Evolutionary conservation across 2,797 vertebrate genomes (phyloP), one percentile per base, ranked within the genome.

Genomic region (Fringilla coelebs): DNA sequence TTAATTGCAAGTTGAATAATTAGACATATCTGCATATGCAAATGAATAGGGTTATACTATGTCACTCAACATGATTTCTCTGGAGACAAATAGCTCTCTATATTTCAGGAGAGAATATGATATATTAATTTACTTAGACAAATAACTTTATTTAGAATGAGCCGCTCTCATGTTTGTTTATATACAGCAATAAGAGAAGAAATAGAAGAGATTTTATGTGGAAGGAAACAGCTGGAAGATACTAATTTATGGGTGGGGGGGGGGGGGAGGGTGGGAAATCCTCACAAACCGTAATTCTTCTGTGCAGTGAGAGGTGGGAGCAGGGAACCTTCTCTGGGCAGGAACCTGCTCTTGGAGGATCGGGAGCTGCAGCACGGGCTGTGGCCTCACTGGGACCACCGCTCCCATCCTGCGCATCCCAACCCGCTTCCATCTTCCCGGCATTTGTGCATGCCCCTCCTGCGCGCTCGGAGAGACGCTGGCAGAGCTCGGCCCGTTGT

Each of bases 11-110:
- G 90, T 95, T 95, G 97, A 97, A 96, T 97, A 97, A 98, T 98
- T 97, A 97, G 97, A 91, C 93, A 81, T 97, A 98, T 98, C 97
- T 98, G 97, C 98, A 97, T 98, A 98, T 98, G 98, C 97, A 98
- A 98, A 98, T 96, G 93, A 96, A 90, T 41, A 34, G 91, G 65
- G 93, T 97, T 92, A 95, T 78, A 94, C 95, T 76, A 78, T 90
- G 95, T 97, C 93, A 97, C 96, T 95, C 94, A 96, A 93, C 88
- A 45, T 74, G 96, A 96, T 97, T 97, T 96, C 97, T 97, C 97
- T 94, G 92, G 97, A 98, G 97, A 96, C 93, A 85, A 96, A 97
- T 96, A 94, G 92, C 92, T 95, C 96, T 95, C 94, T 93, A 88
- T 96, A 90, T 96, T 97, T 95, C 96, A 86, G 93, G 94, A 90